Conservation (phyloP, 23 tunicate species). For the Trididemnum clinides region DNA sequence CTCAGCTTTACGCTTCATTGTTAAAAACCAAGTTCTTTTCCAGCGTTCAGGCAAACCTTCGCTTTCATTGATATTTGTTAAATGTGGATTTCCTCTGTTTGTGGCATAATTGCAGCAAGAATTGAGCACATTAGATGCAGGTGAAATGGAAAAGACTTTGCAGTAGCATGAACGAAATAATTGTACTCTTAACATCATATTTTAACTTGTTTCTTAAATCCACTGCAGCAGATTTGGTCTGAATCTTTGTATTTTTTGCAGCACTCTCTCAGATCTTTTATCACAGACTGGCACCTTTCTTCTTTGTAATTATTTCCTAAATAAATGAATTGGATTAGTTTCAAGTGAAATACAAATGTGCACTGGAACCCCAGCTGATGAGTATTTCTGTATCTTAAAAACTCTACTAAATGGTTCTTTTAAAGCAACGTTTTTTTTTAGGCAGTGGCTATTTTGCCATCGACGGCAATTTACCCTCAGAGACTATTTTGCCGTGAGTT, state of each 20-base stretch:
- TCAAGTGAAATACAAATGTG: not conserved
- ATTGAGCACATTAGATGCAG: not conserved
- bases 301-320: conserved; percentile 42
- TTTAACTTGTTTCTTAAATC: not conserved
- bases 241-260: conserved; percentile 33
- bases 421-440: too few relatives aligned
- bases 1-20: conserved; percentile 60
- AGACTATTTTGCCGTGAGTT: too few relatives aligned
- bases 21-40: conserved; percentile 55
- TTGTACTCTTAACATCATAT: not conserved
- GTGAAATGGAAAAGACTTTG: not conserved
- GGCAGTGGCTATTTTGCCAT: too few relatives aligned
- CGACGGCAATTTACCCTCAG: too few relatives aligned
- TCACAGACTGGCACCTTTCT: conserved; percentile 17
- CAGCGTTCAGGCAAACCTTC: conserved; percentile 47
- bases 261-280: conserved; percentile 27
- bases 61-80: conserved; percentile 1
- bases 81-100: not conserved
- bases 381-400: too few relatives aligned
- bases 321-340: not conserved
- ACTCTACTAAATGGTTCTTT: too few relatives aligned
- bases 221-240: conserved; percentile 53
- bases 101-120: conserved; percentile 1
- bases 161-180: not conserved
- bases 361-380: not conserved